These are phyloP conservation scores for Lissonota sp. DNA, from an alignment of 2,888 invertebrate species.

Conservation along the genomic window DNA sequence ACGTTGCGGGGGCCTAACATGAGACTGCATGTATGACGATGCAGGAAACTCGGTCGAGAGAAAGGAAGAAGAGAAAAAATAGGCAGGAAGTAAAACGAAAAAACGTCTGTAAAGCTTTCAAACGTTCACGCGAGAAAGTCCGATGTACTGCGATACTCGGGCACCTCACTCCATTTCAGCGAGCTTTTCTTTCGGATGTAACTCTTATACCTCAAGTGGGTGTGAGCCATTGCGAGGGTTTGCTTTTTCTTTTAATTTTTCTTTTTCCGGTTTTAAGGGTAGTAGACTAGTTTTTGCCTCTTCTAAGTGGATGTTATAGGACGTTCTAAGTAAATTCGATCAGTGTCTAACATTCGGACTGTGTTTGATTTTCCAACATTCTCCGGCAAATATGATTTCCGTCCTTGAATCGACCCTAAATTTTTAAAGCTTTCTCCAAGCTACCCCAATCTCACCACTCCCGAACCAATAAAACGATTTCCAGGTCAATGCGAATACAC, in stretches of 20 bases:
- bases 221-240: slow-evolving; percentile 23
- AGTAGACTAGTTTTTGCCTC: not conserved
- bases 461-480: no score
- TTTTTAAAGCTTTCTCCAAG: no score
- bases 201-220: slow-evolving; percentile 33
- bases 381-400: no score
- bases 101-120: slow-evolving; percentile 35
- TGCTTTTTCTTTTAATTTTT: slow-evolving; percentile 7
- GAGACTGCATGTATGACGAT: slow-evolving; percentile 15
- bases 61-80: not conserved
- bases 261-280: not conserved
- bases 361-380: not conserved
- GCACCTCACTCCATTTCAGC: slow-evolving; percentile 21
- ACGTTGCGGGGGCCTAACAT: slow-evolving; percentile 15
- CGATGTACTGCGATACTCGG: slow-evolving; percentile 19
- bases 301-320: not conserved
- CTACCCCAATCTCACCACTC: no score
- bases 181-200: slow-evolving; percentile 29
- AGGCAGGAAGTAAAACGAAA: not conserved
- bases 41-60: slow-evolving; percentile 43
- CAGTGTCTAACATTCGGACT: not conserved
- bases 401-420: not conserved
- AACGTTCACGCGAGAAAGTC: slow-evolving; percentile 35
- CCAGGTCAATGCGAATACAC: no score
- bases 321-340: no score